Percentiles rank a stretch among this genome's conserved stretches.
These are phyloP conservation scores for Furcula furcula DNA, from an alignment of 2,888 invertebrate species.

Conservation along the genomic window DNA sequence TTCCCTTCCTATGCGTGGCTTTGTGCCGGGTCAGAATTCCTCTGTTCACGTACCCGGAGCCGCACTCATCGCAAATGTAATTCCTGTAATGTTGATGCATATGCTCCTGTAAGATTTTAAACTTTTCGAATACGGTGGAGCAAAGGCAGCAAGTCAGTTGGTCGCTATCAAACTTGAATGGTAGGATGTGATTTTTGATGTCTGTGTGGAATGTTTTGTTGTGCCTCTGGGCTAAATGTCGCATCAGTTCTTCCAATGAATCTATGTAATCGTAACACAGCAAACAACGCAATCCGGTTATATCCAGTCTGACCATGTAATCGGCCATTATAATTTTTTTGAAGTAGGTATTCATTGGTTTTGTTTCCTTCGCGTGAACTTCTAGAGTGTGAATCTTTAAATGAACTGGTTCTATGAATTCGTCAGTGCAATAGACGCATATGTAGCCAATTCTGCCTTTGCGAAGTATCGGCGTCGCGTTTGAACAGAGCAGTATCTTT, in stretches of 20 bases:
- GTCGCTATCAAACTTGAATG: slow-evolving; percentile 22
- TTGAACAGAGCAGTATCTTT: slow-evolving; percentile 12
- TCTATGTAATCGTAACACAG: slow-evolving; percentile 7
- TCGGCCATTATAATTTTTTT: slow-evolving; percentile 3
- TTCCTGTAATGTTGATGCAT: slow-evolving; percentile 26
- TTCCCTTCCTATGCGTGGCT: slow-evolving; percentile 18
- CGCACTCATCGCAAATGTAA: slow-evolving; percentile 21
- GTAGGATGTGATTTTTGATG: slow-evolving; percentile 25
- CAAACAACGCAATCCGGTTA: slow-evolving; percentile 11
- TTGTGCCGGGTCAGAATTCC: slow-evolving; percentile 11
- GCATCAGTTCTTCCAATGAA: slow-evolving; percentile 6
- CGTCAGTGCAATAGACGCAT: slow-evolving; percentile 21
- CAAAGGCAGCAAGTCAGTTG: slow-evolving; percentile 14
- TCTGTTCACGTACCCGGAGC: slow-evolving; percentile 59
- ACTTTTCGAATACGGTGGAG: slow-evolving; percentile 10
- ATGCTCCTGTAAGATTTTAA: slow-evolving; percentile 25
- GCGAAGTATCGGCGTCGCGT: slow-evolving; percentile 23
- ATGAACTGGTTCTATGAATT: slow-evolving; percentile 10
- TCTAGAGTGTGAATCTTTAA: slow-evolving; percentile 21
- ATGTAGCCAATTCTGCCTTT: slow-evolving; percentile 15
- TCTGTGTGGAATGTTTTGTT: slow-evolving; percentile 16
- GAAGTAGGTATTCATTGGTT: slow-evolving; percentile 2
- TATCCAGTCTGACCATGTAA: slow-evolving; percentile 13
- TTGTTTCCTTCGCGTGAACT: slow-evolving; percentile 12
- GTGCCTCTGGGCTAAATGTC: slow-evolving; percentile 11